Base-by-base conservation (phyloP, 1,140 invertebrate genomes). In the Drosophila quadrilineata region DNA sequence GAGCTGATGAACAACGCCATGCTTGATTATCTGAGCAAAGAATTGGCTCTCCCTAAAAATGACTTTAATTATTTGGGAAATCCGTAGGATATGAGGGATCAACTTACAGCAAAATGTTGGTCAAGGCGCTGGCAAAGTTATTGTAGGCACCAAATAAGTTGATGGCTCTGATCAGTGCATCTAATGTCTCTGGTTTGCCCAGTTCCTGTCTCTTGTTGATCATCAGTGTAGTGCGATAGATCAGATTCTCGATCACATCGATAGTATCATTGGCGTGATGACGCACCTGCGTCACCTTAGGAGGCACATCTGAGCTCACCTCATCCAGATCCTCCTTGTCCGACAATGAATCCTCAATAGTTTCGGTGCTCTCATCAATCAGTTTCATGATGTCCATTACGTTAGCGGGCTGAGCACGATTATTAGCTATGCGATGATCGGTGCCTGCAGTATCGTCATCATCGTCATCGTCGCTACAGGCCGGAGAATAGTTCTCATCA, bases 401-500 rank as follows among this genome's bases (percentile, higher is more conserved):
- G 50, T 79, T 85, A n/a, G 84, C 72, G 3, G 73, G 35, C 9
- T 84, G 77, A 0, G 60, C 63, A 2, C 64, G 46, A 54, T 71
- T 75, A 14, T 45, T 8, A 21, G 67, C 68, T 40, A 79, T 75
- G 29, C 60, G 68, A 9, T 85, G 86, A 10, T 59, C 67, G 28
- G 69, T 86, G 6, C 22, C 36, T 1, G 35, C 12, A 10, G 21
- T 38, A 6, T 88, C 88, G n/a, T 86, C 88, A 31, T 86, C 68
- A 12, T 82, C 76, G 21, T 85, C 88, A 29, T 89, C 88, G 28
- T 89, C 88, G 43, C 88, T 89, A 41, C 88, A 89, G 8, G 89
- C 85, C 0, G 88, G 88, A n/a, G 88, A 89, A 73, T 89, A 89
- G 43, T 88, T 79, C 26, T 89, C 88, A 53, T 86, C 76, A 33